Base-by-base conservation (phyloP, 2,113 vertebrate genomes). In the Papio anubis region DNA sequence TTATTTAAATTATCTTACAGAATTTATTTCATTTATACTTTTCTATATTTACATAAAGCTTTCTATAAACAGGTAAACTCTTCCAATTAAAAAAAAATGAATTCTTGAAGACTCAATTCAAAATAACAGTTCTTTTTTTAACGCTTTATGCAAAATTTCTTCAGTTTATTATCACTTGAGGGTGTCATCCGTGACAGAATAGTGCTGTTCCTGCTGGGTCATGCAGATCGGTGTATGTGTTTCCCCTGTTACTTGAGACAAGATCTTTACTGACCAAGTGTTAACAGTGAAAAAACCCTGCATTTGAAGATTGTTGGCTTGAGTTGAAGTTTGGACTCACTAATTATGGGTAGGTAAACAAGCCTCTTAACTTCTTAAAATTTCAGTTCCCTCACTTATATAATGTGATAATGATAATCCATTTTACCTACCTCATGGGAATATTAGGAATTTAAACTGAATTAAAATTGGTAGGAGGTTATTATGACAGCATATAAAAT, bases 81-180 rank as follows among this genome's bases (percentile, higher is more conserved):
- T 85, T 72, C 73, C 57, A 90, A 78, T 68, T 76, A 70, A 68
- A 76, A 59, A 82, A 57, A 55, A 59, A 43, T 17, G 18, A 86
- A 70, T 87, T 75, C 30, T 93, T 92, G 38, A 61, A 90, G 75
- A 70, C 30, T 59, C 55, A 40, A 70, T n/a, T 95, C 43, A 97
- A 87, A 90, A 43, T 59, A n/a, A 32, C 5, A 43, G 16, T 52
- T 32, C 11, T 90, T 92, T 50, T n/a, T 35, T 79, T 61, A 94
- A 73, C 5, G 0, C 23, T 93, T 92, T 48, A 59, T 32, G 50
- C 3, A 68, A 78, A 76, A 78, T 16, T 90, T 78, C 76, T 61
- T 57, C 50, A 59, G 9, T 38, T 72, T 83, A 82, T 40, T 7
- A 73, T 38, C 43, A 52, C 75, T 48, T 27, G 8, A 76, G 92